Base-by-base conservation (phyloP, 2,797 vertebrate genomes). In the Notolabrus celidotus region DNA sequence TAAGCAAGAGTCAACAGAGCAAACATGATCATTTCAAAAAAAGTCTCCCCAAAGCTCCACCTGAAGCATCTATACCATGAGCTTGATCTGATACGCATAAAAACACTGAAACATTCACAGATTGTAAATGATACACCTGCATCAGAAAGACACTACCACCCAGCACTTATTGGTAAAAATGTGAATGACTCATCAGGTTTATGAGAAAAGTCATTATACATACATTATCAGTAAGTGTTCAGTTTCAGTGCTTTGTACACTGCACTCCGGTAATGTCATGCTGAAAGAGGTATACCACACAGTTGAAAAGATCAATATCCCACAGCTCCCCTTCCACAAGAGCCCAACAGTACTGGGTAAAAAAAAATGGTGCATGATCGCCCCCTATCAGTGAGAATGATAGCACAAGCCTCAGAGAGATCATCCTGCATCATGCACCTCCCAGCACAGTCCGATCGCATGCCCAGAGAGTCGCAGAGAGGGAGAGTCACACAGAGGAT, bases 281-380 rank as follows among this genome's bases (percentile, higher is more conserved):
- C 70, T 86, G 87, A 90, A 61, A 52, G 66, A 86, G 86, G 85
- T 85, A 84, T 79, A 87, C 46, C 86, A 87, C 56, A 57, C 20
- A 33, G 54, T 62, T 81, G 58, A 64, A 46, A 79, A 81, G 80
- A 66, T 50, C 70, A 67, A 79, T 67, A 81, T 54, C 66, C 61
- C 77, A 77, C 61, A 0, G 62, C 38, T 75, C 65, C 69, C 41
- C 61, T 61, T 79, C 67, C n/a, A 22, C 74, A 67, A 71, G 72
- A 89, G 84, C 88, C 85, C 86, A 25, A 86, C 86, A 90, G 89
- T 79, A 89, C 89, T 89, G 89, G 80, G 79, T 89, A 85, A 73
- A 81, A 84, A 72, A n/a, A n/a, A 82, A 67, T 86, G 87, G 86
- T 86, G 86, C 90, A 77, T 85, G 86, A 86, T 70, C 23, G 79